A percentile compares a stretch with the other conserved stretches of the same genome.
Conservation (phyloP, 2,888 invertebrate genomes). For the Byasa hedistus region DNA sequence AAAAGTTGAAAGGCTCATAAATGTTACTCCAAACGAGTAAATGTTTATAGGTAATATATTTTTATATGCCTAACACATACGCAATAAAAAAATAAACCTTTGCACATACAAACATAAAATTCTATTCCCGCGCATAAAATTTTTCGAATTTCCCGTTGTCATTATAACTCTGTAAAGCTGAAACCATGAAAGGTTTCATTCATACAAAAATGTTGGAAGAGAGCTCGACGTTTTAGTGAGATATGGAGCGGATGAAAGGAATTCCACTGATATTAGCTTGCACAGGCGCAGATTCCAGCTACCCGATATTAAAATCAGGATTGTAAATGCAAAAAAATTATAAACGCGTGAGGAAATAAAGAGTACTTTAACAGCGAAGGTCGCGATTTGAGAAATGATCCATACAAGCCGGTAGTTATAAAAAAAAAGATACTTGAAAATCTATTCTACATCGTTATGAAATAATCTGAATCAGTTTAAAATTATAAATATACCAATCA, state of each 20-base stretch:
- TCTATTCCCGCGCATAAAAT: background rate
- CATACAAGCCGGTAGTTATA: too few species aligned
- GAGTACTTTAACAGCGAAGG: too few species aligned
- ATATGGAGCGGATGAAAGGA: constrained; percentile 18
- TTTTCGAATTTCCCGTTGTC: constrained; percentile 2
- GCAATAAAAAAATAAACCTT: background rate
- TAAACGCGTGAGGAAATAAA: background rate
- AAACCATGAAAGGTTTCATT: constrained; percentile 16
- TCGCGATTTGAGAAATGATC: too few species aligned
- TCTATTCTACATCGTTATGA: too few species aligned
- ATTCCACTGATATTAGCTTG: constrained; percentile 19
- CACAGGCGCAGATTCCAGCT: constrained; percentile 10
- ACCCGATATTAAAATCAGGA: constrained; percentile 8
- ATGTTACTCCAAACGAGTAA: too few species aligned
- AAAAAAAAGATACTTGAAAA: too few species aligned
- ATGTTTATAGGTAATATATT: too few species aligned
- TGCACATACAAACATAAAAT: background rate
- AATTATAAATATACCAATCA: too few species aligned
- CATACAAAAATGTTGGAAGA: constrained; percentile 10
- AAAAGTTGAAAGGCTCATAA: too few species aligned
- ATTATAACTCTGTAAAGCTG: constrained; percentile 14
- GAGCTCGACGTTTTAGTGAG: constrained; percentile 15
- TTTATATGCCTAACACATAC: too few species aligned
- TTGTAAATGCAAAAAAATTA: constrained; percentile 5
- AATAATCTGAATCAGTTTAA: too few species aligned